Percentiles rank a stretch among this genome's conserved stretches.
These are phyloP conservation scores for Heteromyza rotundicornis DNA, from an alignment of 2,888 invertebrate genomes.

Conservation along the genomic window DNA sequence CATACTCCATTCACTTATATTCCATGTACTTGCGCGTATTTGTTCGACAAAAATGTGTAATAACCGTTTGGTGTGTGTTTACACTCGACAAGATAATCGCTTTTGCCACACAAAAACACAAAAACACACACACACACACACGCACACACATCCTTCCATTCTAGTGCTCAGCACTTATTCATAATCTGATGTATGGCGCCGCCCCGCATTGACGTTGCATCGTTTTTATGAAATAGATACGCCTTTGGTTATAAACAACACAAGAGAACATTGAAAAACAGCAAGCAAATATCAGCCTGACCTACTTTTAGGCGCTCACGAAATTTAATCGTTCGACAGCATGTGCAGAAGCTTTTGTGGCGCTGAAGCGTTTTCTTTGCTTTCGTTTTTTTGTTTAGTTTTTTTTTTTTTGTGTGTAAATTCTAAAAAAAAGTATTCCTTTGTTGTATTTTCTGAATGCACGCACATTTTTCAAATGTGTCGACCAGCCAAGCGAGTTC, in stretches of 20 bases:
- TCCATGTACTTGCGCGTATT: too few relatives aligned
- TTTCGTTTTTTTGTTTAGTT: too few relatives aligned
- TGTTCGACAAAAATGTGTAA: too few relatives aligned
- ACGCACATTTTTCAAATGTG: constrained; percentile 16
- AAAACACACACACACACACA: too few relatives aligned
- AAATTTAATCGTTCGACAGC: constrained; percentile 13
- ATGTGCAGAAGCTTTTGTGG: background rate
- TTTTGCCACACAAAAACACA: too few relatives aligned
- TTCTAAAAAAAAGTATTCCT: background rate
- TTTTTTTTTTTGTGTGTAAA: too few relatives aligned
- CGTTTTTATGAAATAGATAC: background rate
- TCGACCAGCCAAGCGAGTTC: background rate
- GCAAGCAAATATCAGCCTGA: constrained; percentile 4
- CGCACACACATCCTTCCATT: too few relatives aligned
- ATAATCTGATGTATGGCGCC: too few relatives aligned
- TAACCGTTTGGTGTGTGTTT: constrained; percentile 16
- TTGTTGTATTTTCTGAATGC: constrained; percentile 1
- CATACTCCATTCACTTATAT: too few relatives aligned
- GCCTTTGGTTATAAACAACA: background rate
- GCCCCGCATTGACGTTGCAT: too few relatives aligned
- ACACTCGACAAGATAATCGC: constrained; percentile 14
- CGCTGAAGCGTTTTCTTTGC: background rate
- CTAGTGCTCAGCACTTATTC: too few relatives aligned
- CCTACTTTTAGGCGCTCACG: constrained; percentile 12
- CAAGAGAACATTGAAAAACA: too few relatives aligned